A percentile compares a stretch with the other conserved stretches of the same genome.
Conservation (phyloP, 2,113 vertebrate genomes). For the Lethenteron reissneri region DNA sequence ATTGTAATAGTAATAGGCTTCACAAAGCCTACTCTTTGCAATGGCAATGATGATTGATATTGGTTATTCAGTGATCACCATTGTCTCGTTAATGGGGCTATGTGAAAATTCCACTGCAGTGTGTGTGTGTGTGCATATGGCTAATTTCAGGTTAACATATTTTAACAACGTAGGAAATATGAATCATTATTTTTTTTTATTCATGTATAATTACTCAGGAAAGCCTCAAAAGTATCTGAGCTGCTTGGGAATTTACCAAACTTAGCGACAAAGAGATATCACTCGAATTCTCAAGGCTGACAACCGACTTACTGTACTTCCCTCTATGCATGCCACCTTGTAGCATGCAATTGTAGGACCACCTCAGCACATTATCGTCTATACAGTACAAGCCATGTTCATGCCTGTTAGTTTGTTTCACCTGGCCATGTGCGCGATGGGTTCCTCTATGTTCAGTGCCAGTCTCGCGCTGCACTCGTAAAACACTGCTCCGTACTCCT, state of each 20-base stretch:
- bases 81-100: no score
- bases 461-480: slow-evolving; percentile 5
- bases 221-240: not conserved
- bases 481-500: slow-evolving; percentile 2
- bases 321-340: not conserved
- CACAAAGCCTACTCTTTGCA: no score
- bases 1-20: no score
- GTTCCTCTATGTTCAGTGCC: not conserved
- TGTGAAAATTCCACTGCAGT: no score
- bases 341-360: not conserved
- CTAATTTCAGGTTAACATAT: no score
- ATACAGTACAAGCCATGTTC: not conserved
- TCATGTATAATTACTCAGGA: no score
- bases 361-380: not conserved
- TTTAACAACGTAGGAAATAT: no score
- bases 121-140: no score
- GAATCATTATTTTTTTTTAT: no score
- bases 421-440: slow-evolving; percentile 1
- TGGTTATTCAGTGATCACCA: no score
- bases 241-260: not conserved
- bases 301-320: not conserved
- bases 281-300: not conserved
- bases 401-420: not conserved
- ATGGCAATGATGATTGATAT: no score
- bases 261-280: not conserved